These are phyloP conservation scores for Pleuronectes platessa DNA, from an alignment of 2,113 vertebrate genomes.

Conservation along the genomic window DNA sequence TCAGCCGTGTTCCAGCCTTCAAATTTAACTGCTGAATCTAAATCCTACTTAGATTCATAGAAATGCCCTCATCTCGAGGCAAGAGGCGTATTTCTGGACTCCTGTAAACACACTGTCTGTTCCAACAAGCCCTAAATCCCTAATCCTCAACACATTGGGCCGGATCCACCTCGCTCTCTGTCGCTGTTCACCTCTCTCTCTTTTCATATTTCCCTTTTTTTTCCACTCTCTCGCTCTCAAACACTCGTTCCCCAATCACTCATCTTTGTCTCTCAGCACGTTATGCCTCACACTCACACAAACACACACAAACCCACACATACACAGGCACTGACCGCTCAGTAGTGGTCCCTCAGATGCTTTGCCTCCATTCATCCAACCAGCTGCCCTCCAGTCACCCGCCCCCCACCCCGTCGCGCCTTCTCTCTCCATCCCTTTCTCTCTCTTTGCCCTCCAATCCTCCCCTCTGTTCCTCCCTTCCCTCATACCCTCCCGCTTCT, in stretches of 20 bases:
- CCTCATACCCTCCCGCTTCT: not conserved
- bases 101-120: conserved; percentile 28
- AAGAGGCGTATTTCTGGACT: conserved; percentile 35
- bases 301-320: conserved; percentile 5
- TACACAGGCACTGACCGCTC: conserved; percentile 47
- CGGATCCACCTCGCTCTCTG: conserved; percentile 13
- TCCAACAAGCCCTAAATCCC: conserved; percentile 53
- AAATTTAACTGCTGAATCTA: conserved; percentile 36
- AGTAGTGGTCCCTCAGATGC: conserved; percentile 62
- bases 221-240: not conserved
- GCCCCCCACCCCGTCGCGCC: not conserved
- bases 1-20: not conserved
- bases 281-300: conserved; percentile 14
- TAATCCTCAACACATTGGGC: conserved; percentile 42
- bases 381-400: conserved; percentile 36
- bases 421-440: not conserved
- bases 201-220: conserved; percentile 10
- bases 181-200: not conserved
- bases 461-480: conserved; percentile 10
- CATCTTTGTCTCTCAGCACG: conserved; percentile 11
- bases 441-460: not conserved
- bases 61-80: conserved; percentile 44
- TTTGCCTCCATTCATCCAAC: conserved; percentile 51
- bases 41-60: conserved; percentile 35
- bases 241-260: conserved; percentile 10